Evolutionary conservation across 2,797 vertebrate genomes (phyloP), one percentile per base, ranked within the genome.

Genomic region (Smutsia temminckii): DNA sequence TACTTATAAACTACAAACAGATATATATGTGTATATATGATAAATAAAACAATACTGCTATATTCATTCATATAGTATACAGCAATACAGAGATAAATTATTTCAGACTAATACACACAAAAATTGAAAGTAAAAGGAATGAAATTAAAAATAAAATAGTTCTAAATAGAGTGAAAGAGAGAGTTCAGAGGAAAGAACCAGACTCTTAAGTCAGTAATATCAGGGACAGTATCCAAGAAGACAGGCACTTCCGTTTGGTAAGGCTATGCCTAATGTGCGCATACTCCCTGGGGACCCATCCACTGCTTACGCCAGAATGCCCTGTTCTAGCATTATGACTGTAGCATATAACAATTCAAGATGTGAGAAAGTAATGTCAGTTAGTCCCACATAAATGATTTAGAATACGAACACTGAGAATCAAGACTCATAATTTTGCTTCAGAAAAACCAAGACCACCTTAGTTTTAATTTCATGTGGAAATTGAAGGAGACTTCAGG

Each of bases 401-500:
- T 61, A 40, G 34, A 83, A 92, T 6, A 64, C 29, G 91, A 78
- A 92, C 13, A 8, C 46, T 46, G 40, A 10, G 16, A 18, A 77
- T 2, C 51, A 23, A 69, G 11, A 78, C 85, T 80, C 81, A 46
- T 61, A 66, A 7, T 32, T 94, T 69, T 83, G 34, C 57, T 83
- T 86, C 79, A 25, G 37, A 79, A 95, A 89, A 85, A 40, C 29
- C 18, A 91, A 64, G 51, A 37, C 37, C n/a, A 71, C 68, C 55
- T 71, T 61, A 57, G 51, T 64, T 97, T 94, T 94, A 94, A 88
- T 89, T 93, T 63, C 55, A 18, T 85, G 46, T 17, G 12, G 57
- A 95, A 89, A 88, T 83, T 87, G 68, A 83, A 74, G 92, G 69
- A 79, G 46, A 91, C 63, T 96, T 97, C 53, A 93, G 46, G n/a